Conservation (phyloP, 1,140 invertebrate species). For the Scaptodrosophila lebanonensis region DNA sequence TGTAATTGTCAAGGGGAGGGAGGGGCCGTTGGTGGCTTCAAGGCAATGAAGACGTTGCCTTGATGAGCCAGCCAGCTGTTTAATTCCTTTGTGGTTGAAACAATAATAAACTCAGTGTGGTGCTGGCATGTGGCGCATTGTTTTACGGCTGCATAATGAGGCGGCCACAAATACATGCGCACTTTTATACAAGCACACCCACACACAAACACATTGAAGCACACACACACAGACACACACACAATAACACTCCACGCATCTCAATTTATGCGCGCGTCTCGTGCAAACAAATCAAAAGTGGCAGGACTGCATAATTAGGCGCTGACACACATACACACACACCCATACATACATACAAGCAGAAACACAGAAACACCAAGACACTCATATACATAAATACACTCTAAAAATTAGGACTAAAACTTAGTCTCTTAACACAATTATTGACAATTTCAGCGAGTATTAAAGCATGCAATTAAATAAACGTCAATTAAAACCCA, state of each 20-base stretch:
- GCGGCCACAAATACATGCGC: neutral
- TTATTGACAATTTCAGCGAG: too few species aligned
- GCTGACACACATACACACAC: too few species aligned
- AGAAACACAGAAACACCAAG: too few species aligned
- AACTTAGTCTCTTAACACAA: too few species aligned
- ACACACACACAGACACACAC: too few species aligned
- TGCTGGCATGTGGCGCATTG: conserved; percentile 38
- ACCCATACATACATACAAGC: too few species aligned
- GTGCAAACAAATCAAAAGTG: conserved; percentile 63
- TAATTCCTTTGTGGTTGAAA: conserved; percentile 65
- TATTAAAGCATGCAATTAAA: too few species aligned
- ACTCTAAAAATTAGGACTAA: too few species aligned
- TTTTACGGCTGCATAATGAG: conserved; percentile 62
- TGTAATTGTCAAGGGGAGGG: conserved; percentile 1
- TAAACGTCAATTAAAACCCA: too few species aligned
- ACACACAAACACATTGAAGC: too few species aligned
- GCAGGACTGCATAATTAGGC: conserved; percentile 61
- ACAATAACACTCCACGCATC: conserved; percentile 30
- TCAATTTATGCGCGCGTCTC: conserved; percentile 66
- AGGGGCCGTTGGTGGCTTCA: neutral
- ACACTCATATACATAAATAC: too few species aligned
- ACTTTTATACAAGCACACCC: too few species aligned
- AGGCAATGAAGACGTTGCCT: neutral
- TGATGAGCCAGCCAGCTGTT: conserved; percentile 54
- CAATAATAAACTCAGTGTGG: conserved; percentile 48